Evolutionary conservation across 2,888 invertebrate genomes (phyloP).

Genomic region (Trichogramma dendrolimi): DNA sequence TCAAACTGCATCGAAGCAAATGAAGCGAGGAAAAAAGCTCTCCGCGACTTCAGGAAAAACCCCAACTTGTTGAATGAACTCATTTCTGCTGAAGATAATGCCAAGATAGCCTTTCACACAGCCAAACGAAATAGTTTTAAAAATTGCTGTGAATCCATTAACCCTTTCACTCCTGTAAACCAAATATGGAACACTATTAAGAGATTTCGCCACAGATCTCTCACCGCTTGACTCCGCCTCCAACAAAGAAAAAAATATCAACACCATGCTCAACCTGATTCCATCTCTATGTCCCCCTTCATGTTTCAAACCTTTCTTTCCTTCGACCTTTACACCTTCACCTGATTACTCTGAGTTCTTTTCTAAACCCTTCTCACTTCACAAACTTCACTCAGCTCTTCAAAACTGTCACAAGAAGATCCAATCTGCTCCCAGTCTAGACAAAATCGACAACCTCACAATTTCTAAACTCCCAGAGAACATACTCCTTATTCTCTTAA

Average conservation of each 20-base stretch:
- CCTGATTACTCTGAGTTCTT: background rate
- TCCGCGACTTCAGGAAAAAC: background rate
- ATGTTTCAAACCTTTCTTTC: background rate
- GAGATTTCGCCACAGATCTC: slow-evolving; percentile 1
- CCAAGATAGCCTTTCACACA: background rate
- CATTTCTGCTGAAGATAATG: background rate
- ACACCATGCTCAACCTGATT: background rate
- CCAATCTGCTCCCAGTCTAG: background rate
- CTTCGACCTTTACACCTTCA: background rate
- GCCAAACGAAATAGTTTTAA: background rate
- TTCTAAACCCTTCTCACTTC: background rate
- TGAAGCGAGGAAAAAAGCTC: background rate
- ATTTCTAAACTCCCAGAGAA: background rate
- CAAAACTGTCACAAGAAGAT: background rate
- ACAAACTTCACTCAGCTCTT: background rate
- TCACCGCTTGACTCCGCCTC: background rate
- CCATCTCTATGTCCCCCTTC: background rate
- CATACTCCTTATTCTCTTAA: background rate
- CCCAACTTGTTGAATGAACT: background rate
- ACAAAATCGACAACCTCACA: background rate
- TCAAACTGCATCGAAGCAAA: background rate
- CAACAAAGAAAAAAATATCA: background rate
- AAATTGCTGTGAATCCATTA: background rate
- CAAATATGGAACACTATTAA: background rate
- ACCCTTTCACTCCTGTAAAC: background rate